A percentile compares a stretch with the other conserved stretches of the same genome.
These are phyloP conservation scores for Brienomyrus longianalis DNA, from an alignment of 2,113 vertebrate genomes.

Conservation along the genomic window DNA sequence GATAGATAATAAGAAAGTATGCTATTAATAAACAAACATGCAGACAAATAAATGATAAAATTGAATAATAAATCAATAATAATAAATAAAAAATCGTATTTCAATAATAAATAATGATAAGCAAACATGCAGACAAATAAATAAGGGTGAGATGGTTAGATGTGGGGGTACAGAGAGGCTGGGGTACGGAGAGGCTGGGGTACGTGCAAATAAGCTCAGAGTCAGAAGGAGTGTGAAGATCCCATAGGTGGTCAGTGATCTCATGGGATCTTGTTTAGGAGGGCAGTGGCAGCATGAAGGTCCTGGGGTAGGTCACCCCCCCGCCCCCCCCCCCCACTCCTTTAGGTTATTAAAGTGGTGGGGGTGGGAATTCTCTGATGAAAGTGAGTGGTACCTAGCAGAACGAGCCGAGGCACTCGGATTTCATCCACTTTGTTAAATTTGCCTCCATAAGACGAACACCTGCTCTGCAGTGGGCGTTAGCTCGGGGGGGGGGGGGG, in stretches of 20 bases:
- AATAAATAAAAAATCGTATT: too few species aligned
- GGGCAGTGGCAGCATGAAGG: slow-evolving; percentile 14
- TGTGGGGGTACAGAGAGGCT: too few species aligned
- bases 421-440: not conserved
- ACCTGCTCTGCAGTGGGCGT: not conserved
- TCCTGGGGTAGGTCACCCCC: not conserved
- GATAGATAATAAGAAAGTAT: not conserved
- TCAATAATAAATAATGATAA: not conserved
- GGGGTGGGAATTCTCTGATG: not conserved
- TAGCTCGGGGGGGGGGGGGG: not conserved
- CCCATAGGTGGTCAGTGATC: slow-evolving; percentile 24
- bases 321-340: not conserved
- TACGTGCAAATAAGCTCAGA: not conserved
- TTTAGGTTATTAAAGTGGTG: not conserved
- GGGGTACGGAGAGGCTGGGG: not conserved
- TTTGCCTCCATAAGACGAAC: not conserved
- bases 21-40: not conserved
- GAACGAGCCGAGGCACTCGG: not conserved
- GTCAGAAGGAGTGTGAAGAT: slow-evolving; percentile 1
- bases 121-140: not conserved
- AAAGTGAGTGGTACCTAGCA: not conserved
- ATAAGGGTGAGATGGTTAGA: too few species aligned
- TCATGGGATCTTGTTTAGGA: not conserved
- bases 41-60: not conserved
- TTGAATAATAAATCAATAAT: too few species aligned